A percentile compares a stretch with the other conserved stretches of the same genome.
These are phyloP conservation scores for Timandra comae DNA, from an alignment of 2,888 invertebrate species.

Conservation along the genomic window DNA sequence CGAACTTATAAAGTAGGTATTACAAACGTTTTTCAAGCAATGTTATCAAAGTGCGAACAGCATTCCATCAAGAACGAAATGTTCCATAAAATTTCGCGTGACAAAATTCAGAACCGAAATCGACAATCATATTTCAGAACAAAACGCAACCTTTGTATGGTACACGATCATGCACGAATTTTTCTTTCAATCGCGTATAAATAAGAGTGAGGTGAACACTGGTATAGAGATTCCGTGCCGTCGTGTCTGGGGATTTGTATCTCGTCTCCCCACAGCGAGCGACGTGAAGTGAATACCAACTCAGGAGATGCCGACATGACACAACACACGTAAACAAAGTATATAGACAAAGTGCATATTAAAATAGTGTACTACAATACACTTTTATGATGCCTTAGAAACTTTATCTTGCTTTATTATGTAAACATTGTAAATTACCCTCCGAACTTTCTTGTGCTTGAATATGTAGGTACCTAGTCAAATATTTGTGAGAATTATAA, in stretches of 20 bases:
- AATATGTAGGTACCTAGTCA: too few species aligned
- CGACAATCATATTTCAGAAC: slow-evolving; percentile 13
- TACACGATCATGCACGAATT: slow-evolving; percentile 45
- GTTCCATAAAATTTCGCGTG: slow-evolving; percentile 7
- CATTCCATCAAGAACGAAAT: slow-evolving; percentile 3
- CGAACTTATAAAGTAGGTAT: too few species aligned
- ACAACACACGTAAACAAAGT: too few species aligned
- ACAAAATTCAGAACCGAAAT: slow-evolving; percentile 10
- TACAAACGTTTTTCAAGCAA: too few species aligned
- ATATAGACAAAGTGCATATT: too few species aligned
- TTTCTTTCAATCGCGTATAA: slow-evolving; percentile 58
- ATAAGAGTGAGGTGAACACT: slow-evolving; percentile 57
- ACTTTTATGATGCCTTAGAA: too few species aligned
- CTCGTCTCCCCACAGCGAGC: slow-evolving; percentile 55
- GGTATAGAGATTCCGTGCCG: slow-evolving; percentile 56
- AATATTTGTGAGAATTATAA: too few species aligned
- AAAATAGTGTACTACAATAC: too few species aligned
- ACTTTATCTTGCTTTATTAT: too few species aligned
- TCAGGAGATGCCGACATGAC: slow-evolving; percentile 30
- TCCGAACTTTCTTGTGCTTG: too few species aligned
- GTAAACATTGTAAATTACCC: too few species aligned
- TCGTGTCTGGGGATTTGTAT: slow-evolving; percentile 63
- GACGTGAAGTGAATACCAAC: slow-evolving; percentile 61
- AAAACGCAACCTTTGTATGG: slow-evolving; percentile 29
- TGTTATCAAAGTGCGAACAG: too few species aligned